phyloP scores from a whole-genome alignment of 1,140 invertebrate species.

The Adelges cooleyi region DNA sequence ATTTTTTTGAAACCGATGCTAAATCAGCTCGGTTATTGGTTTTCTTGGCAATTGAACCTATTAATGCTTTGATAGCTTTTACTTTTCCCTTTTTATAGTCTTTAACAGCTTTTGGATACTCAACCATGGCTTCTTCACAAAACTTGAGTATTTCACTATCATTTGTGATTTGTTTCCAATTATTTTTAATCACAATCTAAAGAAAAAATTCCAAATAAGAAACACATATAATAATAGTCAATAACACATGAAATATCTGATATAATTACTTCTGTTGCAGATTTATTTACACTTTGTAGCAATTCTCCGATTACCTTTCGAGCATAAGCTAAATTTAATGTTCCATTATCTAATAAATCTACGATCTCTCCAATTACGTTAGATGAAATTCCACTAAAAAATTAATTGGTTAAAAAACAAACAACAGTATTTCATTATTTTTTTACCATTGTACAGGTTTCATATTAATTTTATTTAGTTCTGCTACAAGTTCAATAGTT shows the following conservation, averaged over 20 bases:
- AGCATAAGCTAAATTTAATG: conserved; percentile 49
- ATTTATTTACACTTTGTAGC: conserved; percentile 37
- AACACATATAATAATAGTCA: neutral
- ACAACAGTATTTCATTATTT: neutral
- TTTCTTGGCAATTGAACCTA: conserved; percentile 46
- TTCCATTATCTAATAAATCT: conserved; percentile 44
- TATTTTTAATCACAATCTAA: conserved; percentile 50
- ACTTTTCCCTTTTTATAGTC: conserved; percentile 55
- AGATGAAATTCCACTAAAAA: conserved; percentile 39
- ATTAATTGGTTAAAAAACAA: conserved; percentile 31
- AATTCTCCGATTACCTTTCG: conserved; percentile 45
- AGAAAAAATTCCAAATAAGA: neutral
- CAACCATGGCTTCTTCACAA: conserved; percentile 49
- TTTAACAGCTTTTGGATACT: conserved; percentile 54
- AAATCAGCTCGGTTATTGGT: conserved; percentile 55
- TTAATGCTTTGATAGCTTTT: conserved; percentile 52
- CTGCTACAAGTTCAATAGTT: conserved; percentile 50
- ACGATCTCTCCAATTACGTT: conserved; percentile 48
- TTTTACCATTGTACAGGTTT: conserved; percentile 46
- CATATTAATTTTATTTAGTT: conserved; percentile 51
- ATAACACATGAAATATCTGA: conserved; percentile 30
- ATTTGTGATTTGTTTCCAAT: conserved; percentile 53
- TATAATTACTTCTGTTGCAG: conserved; percentile 39
- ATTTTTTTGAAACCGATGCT: conserved; percentile 44
- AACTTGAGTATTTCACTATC: conserved; percentile 45